Base-by-base conservation (phyloP, 2,113 vertebrate genomes). In the Muscicapa adusta region DNA sequence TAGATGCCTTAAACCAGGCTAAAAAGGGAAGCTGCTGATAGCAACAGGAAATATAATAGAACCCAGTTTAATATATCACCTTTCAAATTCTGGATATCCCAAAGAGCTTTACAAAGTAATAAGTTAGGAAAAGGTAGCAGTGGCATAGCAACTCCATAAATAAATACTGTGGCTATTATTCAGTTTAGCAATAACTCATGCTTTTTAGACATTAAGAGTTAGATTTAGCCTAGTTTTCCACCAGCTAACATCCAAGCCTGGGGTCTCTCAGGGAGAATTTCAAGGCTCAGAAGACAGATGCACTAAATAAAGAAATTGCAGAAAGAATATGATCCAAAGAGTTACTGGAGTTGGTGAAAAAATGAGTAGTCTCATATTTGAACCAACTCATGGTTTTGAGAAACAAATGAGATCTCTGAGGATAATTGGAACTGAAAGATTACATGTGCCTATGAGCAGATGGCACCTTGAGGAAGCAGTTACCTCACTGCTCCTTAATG, bases 91-190 rank as follows among this genome's bases (percentile, higher is more conserved):
- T 68, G 77, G 68, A 20, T 94, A 71, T 93, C 90, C 91, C 92
- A 81, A 94, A 94, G 89, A 96, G 91, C 68, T 96, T 96, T 95
- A 50, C 58, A 81, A 90, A 93, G 72, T 67, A 93, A 88, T 89
- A 94, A 80, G 78, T 91, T 91, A 95, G 67, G 71, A 83, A 62
- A 85, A 71, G 63, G 88, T 90, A 94, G 75, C 82, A 70, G 38
- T 63, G 68, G 50, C 72, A 83, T n/a, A 85, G 77, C 43, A 88
- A 58, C 43, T 90, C 77, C 63, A 75, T 81, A 94, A 95, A 94
- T 89, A 96, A 97, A 89, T 78, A 48, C 73, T 38, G 34, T 72
- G 73, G 67, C 56, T 90, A 74, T 89, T 87, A 84, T 80, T 93
- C 75, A 82, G 62, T 89, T 93, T 71, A 82, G 74, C 61, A 91